These are phyloP conservation scores for Grammomys dolichurus DNA, from an alignment of 2,113 vertebrate species.

Conservation along the genomic window DNA sequence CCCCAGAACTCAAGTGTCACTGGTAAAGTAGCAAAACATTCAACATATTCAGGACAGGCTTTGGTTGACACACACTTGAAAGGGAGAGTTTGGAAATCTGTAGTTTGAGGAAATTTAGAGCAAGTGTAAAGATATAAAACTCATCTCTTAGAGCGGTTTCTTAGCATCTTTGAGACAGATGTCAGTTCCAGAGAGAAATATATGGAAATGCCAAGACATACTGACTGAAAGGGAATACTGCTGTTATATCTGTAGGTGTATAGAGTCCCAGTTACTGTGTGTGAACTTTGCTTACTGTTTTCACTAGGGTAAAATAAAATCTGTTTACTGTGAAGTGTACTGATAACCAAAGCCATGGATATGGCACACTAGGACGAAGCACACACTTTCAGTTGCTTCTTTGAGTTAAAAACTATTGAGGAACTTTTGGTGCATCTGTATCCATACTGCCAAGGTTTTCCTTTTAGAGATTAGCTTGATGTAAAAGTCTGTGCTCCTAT, in stretches of 20 bases:
- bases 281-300: conserved; percentile 34
- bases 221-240: background rate
- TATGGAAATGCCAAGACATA: background rate
- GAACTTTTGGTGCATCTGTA: conserved; percentile 31
- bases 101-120: background rate
- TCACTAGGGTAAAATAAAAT: background rate
- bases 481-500: conserved; percentile 20
- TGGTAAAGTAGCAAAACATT: conserved; percentile 13
- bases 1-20: background rate
- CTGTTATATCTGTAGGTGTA: background rate
- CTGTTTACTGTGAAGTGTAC: background rate
- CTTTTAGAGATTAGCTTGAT: conserved; percentile 50
- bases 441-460: conserved; percentile 44
- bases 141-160: background rate
- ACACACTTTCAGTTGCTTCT: conserved; percentile 23
- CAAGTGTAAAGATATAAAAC: background rate
- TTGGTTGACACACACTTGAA: background rate
- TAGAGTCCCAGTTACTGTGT: background rate
- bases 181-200: conserved; percentile 46
- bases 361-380: background rate
- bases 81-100: background rate
- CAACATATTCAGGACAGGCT: background rate
- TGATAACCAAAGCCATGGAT: background rate
- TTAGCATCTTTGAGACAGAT: conserved; percentile 42
- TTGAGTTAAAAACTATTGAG: conserved; percentile 17